phyloP scores from a whole-genome alignment of 2,888 invertebrate species.

The Drosophila picticornis region DNA sequence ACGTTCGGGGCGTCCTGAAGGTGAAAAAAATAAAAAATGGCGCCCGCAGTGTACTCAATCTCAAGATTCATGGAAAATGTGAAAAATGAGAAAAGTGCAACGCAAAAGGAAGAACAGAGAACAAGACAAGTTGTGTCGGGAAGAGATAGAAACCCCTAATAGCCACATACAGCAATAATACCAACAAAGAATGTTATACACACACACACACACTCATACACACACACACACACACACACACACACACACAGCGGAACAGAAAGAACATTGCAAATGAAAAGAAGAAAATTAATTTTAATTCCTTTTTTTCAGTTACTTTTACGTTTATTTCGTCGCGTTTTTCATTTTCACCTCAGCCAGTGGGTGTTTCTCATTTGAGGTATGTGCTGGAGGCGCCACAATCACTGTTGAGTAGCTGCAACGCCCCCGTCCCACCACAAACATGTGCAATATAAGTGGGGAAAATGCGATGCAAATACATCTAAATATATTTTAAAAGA shows the following conservation, averaged over 20 bases:
- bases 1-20: conserved; percentile 10
- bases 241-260: conserved; percentile 4
- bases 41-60: conserved; percentile 64
- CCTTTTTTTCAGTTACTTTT: conserved; percentile 49
- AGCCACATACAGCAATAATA: conserved; percentile 37
- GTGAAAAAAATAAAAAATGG: conserved; percentile 68
- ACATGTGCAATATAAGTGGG: background rate
- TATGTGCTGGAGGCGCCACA: conserved; percentile 4
- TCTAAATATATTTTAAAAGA: background rate
- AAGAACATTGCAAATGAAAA: conserved; percentile 53
- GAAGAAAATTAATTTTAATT: conserved; percentile 75
- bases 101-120: conserved; percentile 38
- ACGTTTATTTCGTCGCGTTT: conserved; percentile 36
- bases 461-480: background rate
- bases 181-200: conserved; percentile 13
- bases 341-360: conserved; percentile 40
- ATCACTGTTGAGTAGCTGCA: background rate
- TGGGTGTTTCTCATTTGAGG: conserved; percentile 2
- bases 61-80: conserved; percentile 67
- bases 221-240: conserved; percentile 7
- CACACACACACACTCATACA: background rate
- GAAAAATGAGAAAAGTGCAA: conserved; percentile 50
- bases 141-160: conserved; percentile 17
- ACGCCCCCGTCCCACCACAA: background rate
- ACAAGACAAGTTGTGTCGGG: conserved; percentile 24